Percentiles rank a stretch among this genome's conserved stretches.
Evolutionary conservation across 2,888 invertebrate genomes (phyloP).

Genomic region (Drosophila anomelani): DNA sequence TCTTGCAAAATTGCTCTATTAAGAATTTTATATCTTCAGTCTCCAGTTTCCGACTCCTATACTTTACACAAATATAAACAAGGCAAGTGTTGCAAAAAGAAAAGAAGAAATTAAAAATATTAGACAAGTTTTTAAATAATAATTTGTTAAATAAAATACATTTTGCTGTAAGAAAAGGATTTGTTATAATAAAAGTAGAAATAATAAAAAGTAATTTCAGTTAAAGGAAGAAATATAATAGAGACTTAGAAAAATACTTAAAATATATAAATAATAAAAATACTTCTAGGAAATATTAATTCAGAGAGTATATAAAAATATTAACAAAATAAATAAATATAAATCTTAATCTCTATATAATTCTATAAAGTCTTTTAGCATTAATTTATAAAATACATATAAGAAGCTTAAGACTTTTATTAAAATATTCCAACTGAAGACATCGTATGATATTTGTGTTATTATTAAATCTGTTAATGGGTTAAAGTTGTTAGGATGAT

Average conservation of each 20-base stretch:
- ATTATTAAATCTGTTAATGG: neutral
- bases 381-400: neutral
- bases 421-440: conserved; percentile 13
- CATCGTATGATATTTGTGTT: neutral
- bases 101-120: conserved; percentile 38
- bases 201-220: neutral
- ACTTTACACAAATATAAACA: conserved; percentile 62
- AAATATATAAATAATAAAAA: no score
- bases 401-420: no score
- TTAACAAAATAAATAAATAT: neutral
- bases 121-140: conserved; percentile 24
- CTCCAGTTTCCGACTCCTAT: conserved; percentile 59
- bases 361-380: no score
- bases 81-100: conserved; percentile 50
- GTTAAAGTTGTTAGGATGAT: conserved; percentile 1
- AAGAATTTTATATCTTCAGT: conserved; percentile 61
- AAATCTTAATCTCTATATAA: no score
- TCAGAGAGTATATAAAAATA: no score
- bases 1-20: conserved; percentile 74
- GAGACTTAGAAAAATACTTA: conserved; percentile 6
- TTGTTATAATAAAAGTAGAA: neutral
- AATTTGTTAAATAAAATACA: conserved; percentile 20
- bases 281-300: no score
- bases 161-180: neutral
- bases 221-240: conserved; percentile 31